A percentile compares a stretch with the other conserved stretches of the same genome.
Evolutionary conservation across 1,140 invertebrate genomes (phyloP).

Genomic region (Bilobella aurantiaca): DNA sequence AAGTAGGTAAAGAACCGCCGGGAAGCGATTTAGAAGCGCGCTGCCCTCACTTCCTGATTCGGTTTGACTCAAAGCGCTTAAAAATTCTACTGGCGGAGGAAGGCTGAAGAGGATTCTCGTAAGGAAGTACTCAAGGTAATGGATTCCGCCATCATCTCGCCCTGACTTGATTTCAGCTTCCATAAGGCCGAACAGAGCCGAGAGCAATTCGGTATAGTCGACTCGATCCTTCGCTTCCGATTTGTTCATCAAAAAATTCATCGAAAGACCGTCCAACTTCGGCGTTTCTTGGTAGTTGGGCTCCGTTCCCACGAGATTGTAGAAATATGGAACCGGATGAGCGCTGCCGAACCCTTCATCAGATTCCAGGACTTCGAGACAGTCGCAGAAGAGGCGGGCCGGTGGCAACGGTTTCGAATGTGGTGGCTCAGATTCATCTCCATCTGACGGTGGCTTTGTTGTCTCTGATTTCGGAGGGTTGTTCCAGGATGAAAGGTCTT

Average conservation of each 20-base stretch:
- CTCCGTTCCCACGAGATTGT: slow-evolving; percentile 64
- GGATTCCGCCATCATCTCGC: background rate
- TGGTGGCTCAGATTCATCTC: slow-evolving; percentile 16
- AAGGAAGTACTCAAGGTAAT: slow-evolving; percentile 80
- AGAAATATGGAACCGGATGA: slow-evolving; percentile 71
- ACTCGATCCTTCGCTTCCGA: slow-evolving; percentile 55
- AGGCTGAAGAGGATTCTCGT: slow-evolving; percentile 39
- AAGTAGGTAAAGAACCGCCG: slow-evolving; percentile 56
- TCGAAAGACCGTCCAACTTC: slow-evolving; percentile 68
- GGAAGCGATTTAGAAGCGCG: slow-evolving; percentile 37
- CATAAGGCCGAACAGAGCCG: slow-evolving; percentile 68
- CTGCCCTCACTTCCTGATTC: background rate
- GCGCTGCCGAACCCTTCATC: slow-evolving; percentile 47
- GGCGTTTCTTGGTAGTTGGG: slow-evolving; percentile 68
- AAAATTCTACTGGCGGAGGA: slow-evolving; percentile 29
- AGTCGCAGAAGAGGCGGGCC: slow-evolving; percentile 59
- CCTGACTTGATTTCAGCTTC: slow-evolving; percentile 50
- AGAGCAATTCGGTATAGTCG: slow-evolving; percentile 74
- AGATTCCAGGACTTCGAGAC: slow-evolving; percentile 37
- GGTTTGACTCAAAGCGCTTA: background rate
- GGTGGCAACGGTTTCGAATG: slow-evolving; percentile 33
- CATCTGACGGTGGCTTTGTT: slow-evolving; percentile 4
- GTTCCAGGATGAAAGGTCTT: background rate
- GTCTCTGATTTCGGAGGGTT: background rate
- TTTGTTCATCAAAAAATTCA: slow-evolving; percentile 36